Percentiles rank a stretch among this genome's conserved stretches.
Evolutionary conservation across 2,113 vertebrate genomes (phyloP).

Genomic region (Azemiops feae): DNA sequence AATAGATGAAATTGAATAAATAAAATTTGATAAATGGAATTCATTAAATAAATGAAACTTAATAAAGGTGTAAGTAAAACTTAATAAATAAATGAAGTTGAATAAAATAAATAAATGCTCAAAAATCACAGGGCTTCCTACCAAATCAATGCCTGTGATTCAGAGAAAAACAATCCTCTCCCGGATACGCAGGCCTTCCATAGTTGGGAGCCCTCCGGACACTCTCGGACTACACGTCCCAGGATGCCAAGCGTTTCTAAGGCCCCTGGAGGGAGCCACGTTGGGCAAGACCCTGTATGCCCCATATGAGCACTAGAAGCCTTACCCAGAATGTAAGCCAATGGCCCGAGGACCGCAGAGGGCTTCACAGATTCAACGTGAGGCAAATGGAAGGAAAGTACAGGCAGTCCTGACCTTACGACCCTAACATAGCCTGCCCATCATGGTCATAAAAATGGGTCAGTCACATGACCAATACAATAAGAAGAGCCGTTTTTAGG

Average conservation of each 20-base stretch:
- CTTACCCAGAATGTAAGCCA: neutral
- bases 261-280: neutral
- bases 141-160: neutral
- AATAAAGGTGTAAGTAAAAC: too few relatives aligned
- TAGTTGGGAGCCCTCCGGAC: neutral
- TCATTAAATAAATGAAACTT: too few relatives aligned
- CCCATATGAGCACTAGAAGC: neutral
- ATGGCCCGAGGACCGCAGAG: too few relatives aligned
- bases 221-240: neutral
- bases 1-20: too few relatives aligned
- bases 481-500: neutral
- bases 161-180: neutral
- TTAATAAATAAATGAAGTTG: too few relatives aligned
- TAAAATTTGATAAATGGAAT: too few relatives aligned
- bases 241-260: neutral
- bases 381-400: neutral
- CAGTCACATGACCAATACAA: neutral
- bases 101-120: neutral
- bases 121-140: neutral
- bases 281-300: neutral
- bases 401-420: neutral
- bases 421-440: neutral
- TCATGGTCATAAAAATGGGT: neutral
- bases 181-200: neutral
- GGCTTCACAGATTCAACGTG: neutral